Evolutionary conservation across 2,113 vertebrate species (phyloP).

Genomic region (Pluvianellus socialis): DNA sequence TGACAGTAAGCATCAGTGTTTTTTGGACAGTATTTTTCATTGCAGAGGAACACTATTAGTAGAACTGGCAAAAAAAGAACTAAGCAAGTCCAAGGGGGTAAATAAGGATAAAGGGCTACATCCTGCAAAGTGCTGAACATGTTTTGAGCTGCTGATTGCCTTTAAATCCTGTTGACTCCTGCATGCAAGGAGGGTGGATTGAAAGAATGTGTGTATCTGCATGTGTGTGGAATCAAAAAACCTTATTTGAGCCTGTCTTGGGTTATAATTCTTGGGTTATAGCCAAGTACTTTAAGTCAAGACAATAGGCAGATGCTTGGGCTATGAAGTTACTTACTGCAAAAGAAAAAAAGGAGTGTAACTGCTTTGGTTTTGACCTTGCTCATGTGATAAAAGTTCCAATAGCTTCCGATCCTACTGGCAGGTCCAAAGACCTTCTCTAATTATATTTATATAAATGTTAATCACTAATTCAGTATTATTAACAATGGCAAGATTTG

Average conservation of each 20-base stretch:
- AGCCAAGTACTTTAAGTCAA: conserved; percentile 56
- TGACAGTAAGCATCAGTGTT: neutral
- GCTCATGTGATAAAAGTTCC: conserved; percentile 56
- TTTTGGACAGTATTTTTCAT: neutral
- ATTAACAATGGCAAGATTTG: conserved; percentile 29
- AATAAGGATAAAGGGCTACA: conserved; percentile 1
- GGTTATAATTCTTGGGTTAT: neutral
- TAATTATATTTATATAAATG: conserved; percentile 52
- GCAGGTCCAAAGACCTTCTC: conserved; percentile 1
- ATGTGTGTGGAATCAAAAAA: conserved; percentile 30
- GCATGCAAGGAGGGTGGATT: neutral
- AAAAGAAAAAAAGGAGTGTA: neutral
- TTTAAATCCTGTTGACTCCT: neutral
- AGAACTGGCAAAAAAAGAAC: neutral
- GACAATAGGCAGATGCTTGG: conserved; percentile 39
- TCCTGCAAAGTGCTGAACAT: neutral
- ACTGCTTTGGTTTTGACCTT: conserved; percentile 62
- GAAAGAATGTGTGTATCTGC: conserved; percentile 8
- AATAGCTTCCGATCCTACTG: conserved; percentile 28
- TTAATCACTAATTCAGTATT: conserved; percentile 34
- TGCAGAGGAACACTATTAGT: neutral
- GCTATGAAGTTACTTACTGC: conserved; percentile 40
- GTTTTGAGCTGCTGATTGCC: neutral
- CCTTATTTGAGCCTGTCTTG: conserved; percentile 52
- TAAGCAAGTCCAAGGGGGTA: neutral